These are phyloP conservation scores for Drosophila repletoides DNA, from an alignment of 1,140 invertebrate genomes.

Conservation along the genomic window DNA sequence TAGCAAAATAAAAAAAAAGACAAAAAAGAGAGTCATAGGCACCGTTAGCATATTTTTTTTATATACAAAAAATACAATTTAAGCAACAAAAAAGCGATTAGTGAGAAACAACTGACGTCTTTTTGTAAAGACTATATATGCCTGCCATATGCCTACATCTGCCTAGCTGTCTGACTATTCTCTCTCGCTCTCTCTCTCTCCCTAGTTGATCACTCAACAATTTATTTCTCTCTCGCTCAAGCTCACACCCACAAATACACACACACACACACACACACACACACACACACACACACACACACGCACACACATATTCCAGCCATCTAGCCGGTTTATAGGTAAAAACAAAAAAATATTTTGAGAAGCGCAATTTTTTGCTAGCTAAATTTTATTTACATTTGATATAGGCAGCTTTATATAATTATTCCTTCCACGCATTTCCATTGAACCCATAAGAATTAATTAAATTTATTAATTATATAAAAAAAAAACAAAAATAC, in stretches of 20 bases:
- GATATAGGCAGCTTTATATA: neutral
- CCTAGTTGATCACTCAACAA: slow-evolving; percentile 21
- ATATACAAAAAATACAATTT: slow-evolving; percentile 75
- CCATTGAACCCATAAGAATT: neutral
- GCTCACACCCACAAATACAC: slow-evolving; percentile 26
- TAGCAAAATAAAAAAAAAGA: slow-evolving; percentile 2
- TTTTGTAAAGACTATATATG: slow-evolving; percentile 78
- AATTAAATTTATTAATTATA: too few relatives aligned
- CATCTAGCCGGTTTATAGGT: slow-evolving; percentile 12
- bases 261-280: slow-evolving; percentile 11
- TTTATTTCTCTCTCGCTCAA: slow-evolving; percentile 13
- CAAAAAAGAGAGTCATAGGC: slow-evolving; percentile 54
- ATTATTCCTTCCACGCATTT: neutral
- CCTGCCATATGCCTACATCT: slow-evolving; percentile 80
- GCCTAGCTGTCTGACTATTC: slow-evolving; percentile 77
- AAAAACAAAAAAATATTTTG: slow-evolving; percentile 12
- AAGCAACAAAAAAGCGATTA: slow-evolving; percentile 56
- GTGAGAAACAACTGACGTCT: slow-evolving; percentile 74
- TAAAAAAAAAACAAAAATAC: neutral
- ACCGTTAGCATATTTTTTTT: slow-evolving; percentile 78
- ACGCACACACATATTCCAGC: neutral
- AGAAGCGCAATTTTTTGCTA: slow-evolving; percentile 30
- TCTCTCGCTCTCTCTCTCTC: too few relatives aligned
- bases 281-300: neutral
- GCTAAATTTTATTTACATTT: neutral